Percentiles rank a stretch among this genome's conserved stretches.
Evolutionary conservation across 2,113 vertebrate species (phyloP).

Genomic region (Xiphorhynchus elegans): DNA sequence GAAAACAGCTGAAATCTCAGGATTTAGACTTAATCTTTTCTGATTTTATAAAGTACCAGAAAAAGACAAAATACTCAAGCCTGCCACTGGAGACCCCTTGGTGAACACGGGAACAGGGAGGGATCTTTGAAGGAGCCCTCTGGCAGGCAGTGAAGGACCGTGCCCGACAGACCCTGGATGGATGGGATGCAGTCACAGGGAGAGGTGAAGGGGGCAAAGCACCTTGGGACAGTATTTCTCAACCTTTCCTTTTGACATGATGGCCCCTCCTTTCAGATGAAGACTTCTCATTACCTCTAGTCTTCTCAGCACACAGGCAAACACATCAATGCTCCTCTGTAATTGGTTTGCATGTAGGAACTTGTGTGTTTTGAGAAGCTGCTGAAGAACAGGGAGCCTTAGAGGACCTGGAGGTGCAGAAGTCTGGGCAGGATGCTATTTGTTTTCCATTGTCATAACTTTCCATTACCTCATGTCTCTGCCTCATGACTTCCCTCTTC

Average conservation of each 20-base stretch:
- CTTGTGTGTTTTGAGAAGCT: neutral
- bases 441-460: neutral
- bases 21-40: neutral
- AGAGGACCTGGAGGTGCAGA: neutral
- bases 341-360: neutral
- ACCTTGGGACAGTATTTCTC: neutral
- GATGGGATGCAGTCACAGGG: neutral
- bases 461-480: constrained; percentile 10
- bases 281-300: neutral
- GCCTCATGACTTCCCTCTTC: neutral
- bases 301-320: neutral
- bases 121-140: neutral
- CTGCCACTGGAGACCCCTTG: neutral
- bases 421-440: neutral
- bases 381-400: neutral
- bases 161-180: neutral
- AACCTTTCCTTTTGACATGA: neutral
- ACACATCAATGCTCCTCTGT: neutral
- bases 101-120: neutral
- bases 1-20: neutral
- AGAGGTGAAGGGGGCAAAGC: neutral
- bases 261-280: neutral
- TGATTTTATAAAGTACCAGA: neutral
- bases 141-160: neutral
- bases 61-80: neutral